Evolutionary conservation across 2,113 vertebrate species (phyloP).

Genomic region (Serinus canaria): DNA sequence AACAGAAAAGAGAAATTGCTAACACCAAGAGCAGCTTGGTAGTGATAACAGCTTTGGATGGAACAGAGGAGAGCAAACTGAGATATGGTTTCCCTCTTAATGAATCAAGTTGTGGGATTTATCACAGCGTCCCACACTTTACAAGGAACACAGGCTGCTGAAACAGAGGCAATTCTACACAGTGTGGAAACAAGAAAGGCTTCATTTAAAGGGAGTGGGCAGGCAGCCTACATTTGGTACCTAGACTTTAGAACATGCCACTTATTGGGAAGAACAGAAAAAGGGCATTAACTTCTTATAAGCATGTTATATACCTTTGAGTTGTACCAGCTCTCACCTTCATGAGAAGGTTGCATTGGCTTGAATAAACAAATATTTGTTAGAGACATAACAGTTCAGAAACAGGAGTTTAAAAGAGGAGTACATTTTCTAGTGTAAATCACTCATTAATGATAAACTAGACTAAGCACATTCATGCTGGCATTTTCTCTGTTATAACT

Average conservation of each 20-base stretch:
- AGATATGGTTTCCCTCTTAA: background rate
- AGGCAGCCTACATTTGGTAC: background rate
- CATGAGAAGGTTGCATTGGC: background rate
- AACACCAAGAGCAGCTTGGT: background rate
- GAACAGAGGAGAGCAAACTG: background rate
- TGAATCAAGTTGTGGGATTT: background rate
- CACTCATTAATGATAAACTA: background rate
- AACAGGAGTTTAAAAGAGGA: background rate
- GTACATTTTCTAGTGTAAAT: background rate
- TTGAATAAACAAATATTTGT: background rate
- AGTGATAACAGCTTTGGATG: background rate
- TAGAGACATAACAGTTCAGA: background rate
- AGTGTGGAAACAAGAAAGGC: background rate
- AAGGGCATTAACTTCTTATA: background rate
- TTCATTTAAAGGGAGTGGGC: background rate
- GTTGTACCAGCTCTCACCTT: background rate
- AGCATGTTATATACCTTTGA: background rate
- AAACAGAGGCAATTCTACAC: background rate
- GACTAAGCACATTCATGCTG: background rate
- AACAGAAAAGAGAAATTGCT: background rate
- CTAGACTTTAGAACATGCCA: background rate
- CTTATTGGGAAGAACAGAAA: background rate
- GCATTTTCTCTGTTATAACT: background rate
- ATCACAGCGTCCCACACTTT: background rate
- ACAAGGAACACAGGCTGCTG: background rate